Evolutionary conservation across 2,797 vertebrate species (phyloP), one percentile per base, ranked within the genome.

Genomic region (Cirrhinus molitorella): DNA sequence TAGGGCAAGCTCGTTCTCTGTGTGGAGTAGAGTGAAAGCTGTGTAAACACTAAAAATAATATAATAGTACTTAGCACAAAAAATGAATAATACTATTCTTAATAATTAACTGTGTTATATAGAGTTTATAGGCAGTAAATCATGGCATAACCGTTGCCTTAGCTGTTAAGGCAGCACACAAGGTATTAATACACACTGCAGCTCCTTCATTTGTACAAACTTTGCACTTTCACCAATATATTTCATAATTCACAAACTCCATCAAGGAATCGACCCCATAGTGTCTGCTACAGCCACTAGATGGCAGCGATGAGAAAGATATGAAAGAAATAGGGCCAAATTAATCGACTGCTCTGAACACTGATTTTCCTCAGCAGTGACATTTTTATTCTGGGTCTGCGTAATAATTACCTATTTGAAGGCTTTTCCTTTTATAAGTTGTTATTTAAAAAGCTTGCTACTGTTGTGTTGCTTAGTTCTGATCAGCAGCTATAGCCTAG

Each of bases 261-360:
- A 21, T 21, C 19, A 66, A 5, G 10, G 4, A 10, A 28, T 7
- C 17, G 25, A 70, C 14, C 40, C 3, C 5, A 19, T n/a, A 11
- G 10, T 5, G 3, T 57, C 19, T 71, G 43, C 61, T 34, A 34
- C 31, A 72, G 28, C 43, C 79, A 72, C 14, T 5, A 63, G 79
- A 81, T 72, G 79, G 68, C 68, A 63, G 55, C 73, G 14, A 81
- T 37, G 55, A 19, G 43, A 81, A 73, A 71, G 67, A 13, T 0
- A 61, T 49, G 13, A 81, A 16, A 67, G 9, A 53, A 25, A 75
- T 5, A 28, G n/a, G 51, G 11, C 14, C 1, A 67, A 53, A 80
- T 43, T 28, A 28, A 75, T 14, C 1, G 28, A 31, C 16, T 4
- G 17, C 8, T 66, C n/a, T 23, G 23, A 37, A 55, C 19, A 40